A percentile compares a stretch with the other conserved stretches of the same genome.
Conservation (phyloP, 1,140 invertebrate genomes). For the Bombus fervidus region DNA sequence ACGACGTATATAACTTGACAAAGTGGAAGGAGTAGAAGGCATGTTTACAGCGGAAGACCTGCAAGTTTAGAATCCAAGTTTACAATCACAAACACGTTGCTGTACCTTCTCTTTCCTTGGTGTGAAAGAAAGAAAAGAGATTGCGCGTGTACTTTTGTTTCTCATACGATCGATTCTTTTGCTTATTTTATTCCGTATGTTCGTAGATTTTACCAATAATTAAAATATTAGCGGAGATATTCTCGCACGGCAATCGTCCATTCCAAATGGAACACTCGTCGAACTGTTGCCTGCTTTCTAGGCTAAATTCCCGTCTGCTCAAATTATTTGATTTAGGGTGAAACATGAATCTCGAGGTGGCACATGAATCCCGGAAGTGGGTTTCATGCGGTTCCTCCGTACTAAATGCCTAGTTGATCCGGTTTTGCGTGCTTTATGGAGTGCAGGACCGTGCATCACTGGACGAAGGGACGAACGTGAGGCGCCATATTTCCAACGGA, state of each 20-base stretch:
- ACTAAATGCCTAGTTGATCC: constrained; percentile 59
- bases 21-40: constrained; percentile 40
- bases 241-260: too few species aligned
- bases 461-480: constrained; percentile 55
- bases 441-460: constrained; percentile 42
- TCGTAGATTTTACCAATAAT: too few species aligned
- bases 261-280: too few species aligned
- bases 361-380: constrained; percentile 55
- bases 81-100: constrained; percentile 23
- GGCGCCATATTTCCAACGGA: constrained; percentile 71
- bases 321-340: neutral
- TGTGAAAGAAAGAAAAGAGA: neutral
- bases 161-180: too few species aligned
- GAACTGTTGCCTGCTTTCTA: too few species aligned
- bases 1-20: constrained; percentile 36
- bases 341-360: constrained; percentile 47
- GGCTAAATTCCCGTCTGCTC: too few species aligned
- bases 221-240: too few species aligned
- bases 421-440: constrained; percentile 62
- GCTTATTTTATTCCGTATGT: too few species aligned
- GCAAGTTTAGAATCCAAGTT: neutral
- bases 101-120: neutral
- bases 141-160: neutral
- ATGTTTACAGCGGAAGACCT: constrained; percentile 44
- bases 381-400: constrained; percentile 43